Percentiles rank a stretch among this genome's conserved stretches.
phyloP scores from a whole-genome alignment of 2,888 invertebrate species.

The Apodemia hepburni region DNA sequence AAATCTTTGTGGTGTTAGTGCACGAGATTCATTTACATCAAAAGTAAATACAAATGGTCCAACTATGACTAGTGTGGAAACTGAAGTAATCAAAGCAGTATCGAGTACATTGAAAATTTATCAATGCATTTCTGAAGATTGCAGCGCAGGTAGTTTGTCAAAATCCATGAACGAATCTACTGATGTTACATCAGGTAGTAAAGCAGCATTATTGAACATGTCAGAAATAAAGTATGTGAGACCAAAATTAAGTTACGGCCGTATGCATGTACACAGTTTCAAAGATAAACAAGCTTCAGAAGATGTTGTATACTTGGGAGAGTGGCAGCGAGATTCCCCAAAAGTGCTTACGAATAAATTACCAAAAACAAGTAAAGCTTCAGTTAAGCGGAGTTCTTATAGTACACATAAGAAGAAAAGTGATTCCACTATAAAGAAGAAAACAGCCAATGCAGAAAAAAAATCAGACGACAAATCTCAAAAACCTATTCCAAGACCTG shows the following conservation, averaged over 20 bases:
- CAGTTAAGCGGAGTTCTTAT: neutral
- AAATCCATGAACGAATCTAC: conserved; percentile 34
- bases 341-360: conserved; percentile 39
- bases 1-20: conserved; percentile 23
- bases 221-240: conserved; percentile 35
- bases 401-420: neutral
- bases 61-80: conserved; percentile 37
- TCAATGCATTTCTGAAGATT: conserved; percentile 41
- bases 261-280: conserved; percentile 63
- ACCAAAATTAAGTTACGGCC: conserved; percentile 51
- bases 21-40: conserved; percentile 24
- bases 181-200: conserved; percentile 33
- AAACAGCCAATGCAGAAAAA: neutral
- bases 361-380: conserved; percentile 22
- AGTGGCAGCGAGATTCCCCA: conserved; percentile 52
- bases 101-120: conserved; percentile 39
- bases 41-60: conserved; percentile 32
- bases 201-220: conserved; percentile 30
- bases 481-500: conserved; percentile 8
- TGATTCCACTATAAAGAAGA: neutral
- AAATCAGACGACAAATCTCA: neutral
- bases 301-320: conserved; percentile 66
- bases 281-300: conserved; percentile 52
- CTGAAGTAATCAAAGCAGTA: conserved; percentile 38
- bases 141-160: conserved; percentile 19